Conservation (phyloP, 2,113 vertebrate species). For the Pseudorectes ferrugineus region DNA sequence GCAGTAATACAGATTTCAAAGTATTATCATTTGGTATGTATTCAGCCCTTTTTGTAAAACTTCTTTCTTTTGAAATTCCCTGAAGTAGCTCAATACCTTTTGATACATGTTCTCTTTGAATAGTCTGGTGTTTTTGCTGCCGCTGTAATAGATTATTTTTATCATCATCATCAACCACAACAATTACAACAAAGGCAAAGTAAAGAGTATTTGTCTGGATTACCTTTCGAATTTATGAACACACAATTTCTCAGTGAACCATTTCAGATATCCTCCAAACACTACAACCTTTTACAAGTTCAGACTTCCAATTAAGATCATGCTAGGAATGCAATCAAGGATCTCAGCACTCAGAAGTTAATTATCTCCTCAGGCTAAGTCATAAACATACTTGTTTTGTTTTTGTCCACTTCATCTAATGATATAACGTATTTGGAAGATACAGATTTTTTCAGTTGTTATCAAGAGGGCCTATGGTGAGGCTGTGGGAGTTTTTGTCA, state of each 20-base stretch:
- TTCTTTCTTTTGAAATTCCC: slow-evolving; percentile 31
- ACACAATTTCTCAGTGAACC: slow-evolving; percentile 66
- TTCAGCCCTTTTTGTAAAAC: slow-evolving; percentile 8
- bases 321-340: slow-evolving; percentile 79
- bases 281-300: slow-evolving; percentile 59
- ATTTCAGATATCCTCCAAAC: slow-evolving; percentile 54
- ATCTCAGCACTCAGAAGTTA: slow-evolving; percentile 76
- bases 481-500: slow-evolving; percentile 50
- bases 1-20: background rate
- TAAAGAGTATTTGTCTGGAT: slow-evolving; percentile 62
- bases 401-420: slow-evolving; percentile 74
- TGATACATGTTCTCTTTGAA: slow-evolving; percentile 41
- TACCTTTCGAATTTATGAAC: slow-evolving; percentile 65
- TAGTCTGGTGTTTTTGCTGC: slow-evolving; percentile 33
- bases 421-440: slow-evolving; percentile 56
- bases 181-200: slow-evolving; percentile 21
- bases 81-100: slow-evolving; percentile 46
- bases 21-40: background rate
- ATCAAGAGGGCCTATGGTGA: slow-evolving; percentile 47
- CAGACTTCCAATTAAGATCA: slow-evolving; percentile 74
- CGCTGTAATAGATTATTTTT: slow-evolving; percentile 60
- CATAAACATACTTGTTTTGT: slow-evolving; percentile 67
- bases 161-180: slow-evolving; percentile 65
- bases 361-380: slow-evolving; percentile 77
- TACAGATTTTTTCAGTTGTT: slow-evolving; percentile 54